These are phyloP conservation scores for Drosophila testacea DNA, from an alignment of 2,888 invertebrate species.

Conservation along the genomic window DNA sequence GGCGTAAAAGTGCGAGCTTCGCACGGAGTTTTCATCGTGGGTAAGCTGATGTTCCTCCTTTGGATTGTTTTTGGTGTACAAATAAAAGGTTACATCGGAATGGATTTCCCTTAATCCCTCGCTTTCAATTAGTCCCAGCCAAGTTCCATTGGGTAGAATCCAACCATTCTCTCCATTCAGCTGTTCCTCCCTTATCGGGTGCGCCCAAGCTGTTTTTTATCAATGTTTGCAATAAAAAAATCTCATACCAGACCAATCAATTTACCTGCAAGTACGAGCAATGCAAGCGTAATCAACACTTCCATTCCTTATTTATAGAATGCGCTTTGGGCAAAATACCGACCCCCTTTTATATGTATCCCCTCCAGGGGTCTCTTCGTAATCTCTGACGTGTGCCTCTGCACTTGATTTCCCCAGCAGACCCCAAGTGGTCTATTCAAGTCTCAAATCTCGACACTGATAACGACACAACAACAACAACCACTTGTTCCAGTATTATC, in stretches of 20 bases:
- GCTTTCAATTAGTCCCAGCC: not conserved
- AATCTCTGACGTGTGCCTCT: slow-evolving; percentile 48
- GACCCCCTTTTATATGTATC: not conserved
- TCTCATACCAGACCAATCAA: slow-evolving; percentile 23
- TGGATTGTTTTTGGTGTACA: slow-evolving; percentile 66
- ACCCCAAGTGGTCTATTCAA: slow-evolving; percentile 37
- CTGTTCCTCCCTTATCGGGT: not conserved
- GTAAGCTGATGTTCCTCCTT: slow-evolving; percentile 39
- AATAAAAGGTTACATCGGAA: slow-evolving; percentile 37
- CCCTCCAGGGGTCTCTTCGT: slow-evolving; percentile 1
- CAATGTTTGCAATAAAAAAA: slow-evolving; percentile 20
- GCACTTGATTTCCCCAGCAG: slow-evolving; percentile 18
- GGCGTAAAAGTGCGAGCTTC: not conserved
- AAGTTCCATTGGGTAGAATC: slow-evolving; percentile 38
- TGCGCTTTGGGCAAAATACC: slow-evolving; percentile 1
- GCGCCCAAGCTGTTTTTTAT: slow-evolving; percentile 5
- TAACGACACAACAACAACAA: slow-evolving; percentile 18
- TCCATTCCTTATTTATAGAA: slow-evolving; percentile 22
- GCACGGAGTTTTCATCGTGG: slow-evolving; percentile 1
- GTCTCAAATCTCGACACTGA: slow-evolving; percentile 28
- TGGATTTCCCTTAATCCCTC: slow-evolving; percentile 6
- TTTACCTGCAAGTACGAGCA: slow-evolving; percentile 16
- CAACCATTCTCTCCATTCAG: slow-evolving; percentile 25
- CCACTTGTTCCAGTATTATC: slow-evolving; percentile 7
- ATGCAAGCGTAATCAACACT: slow-evolving; percentile 28